Conservation (phyloP, 2,888 invertebrate species). For the Calephelis perditalis region DNA sequence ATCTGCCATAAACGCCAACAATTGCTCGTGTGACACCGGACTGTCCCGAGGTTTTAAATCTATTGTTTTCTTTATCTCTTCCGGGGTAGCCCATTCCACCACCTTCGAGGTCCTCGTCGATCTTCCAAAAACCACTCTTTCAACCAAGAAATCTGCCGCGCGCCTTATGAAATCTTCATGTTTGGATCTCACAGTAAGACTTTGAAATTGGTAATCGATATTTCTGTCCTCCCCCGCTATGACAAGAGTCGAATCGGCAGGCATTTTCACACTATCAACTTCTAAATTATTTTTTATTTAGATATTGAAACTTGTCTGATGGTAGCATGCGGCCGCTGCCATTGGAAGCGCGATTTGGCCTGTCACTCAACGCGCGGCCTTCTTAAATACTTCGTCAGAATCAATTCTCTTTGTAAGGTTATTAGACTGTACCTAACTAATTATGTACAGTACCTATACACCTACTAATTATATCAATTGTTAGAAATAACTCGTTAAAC, state of each 20-base stretch:
- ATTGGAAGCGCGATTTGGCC: slow-evolving; percentile 54
- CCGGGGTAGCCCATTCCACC: slow-evolving; percentile 89
- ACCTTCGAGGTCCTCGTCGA: slow-evolving; percentile 85
- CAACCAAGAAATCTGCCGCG: slow-evolving; percentile 84
- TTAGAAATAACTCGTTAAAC: not conserved
- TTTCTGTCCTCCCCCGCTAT: slow-evolving; percentile 48
- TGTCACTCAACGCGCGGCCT: slow-evolving; percentile 50
- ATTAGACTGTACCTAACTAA: slow-evolving; percentile 26
- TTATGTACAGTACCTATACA: slow-evolving; percentile 8
- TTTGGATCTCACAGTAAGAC: slow-evolving; percentile 78
- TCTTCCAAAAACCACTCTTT: slow-evolving; percentile 86
- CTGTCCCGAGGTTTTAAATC: slow-evolving; percentile 80
- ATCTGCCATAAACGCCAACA: slow-evolving; percentile 82
- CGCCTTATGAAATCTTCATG: slow-evolving; percentile 86
- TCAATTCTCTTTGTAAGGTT: slow-evolving; percentile 69
- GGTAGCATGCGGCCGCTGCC: slow-evolving; percentile 56
- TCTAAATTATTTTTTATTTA: slow-evolving; percentile 24
- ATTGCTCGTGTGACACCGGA: slow-evolving; percentile 81
- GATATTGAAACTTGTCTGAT: slow-evolving; percentile 24
- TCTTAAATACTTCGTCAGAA: slow-evolving; percentile 66
- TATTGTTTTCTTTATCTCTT: slow-evolving; percentile 81
- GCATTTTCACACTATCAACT: slow-evolving; percentile 43
- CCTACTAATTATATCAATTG: not conserved
- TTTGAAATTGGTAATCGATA: slow-evolving; percentile 68
- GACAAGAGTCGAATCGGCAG: slow-evolving; percentile 67